Percentiles rank a stretch among this genome's conserved stretches.
Evolutionary conservation across 1,140 invertebrate genomes (phyloP).

Genomic region (Monochamus saltuarius): DNA sequence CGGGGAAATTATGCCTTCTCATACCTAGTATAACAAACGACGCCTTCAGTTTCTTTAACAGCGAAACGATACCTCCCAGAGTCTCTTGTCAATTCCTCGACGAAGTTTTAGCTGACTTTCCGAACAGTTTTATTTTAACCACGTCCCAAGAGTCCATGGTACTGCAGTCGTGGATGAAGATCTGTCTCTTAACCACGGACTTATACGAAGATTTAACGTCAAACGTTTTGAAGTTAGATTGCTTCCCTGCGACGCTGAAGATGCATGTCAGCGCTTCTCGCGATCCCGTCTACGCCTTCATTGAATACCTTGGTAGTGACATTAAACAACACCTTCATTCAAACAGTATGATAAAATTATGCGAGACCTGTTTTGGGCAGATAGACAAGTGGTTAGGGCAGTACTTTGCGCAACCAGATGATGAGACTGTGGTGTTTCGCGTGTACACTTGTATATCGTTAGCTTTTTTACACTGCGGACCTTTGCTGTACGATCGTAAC

Average conservation of each 20-base stretch:
- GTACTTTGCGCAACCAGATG: conserved; percentile 33
- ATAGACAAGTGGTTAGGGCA: conserved; percentile 33
- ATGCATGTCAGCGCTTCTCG: conserved; percentile 15
- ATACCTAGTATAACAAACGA: conserved; percentile 28
- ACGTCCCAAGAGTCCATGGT: conserved; percentile 32
- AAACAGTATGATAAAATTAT: conserved; percentile 28
- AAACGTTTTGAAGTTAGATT: conserved; percentile 36
- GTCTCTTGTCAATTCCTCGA: conserved; percentile 31
- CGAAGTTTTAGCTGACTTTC: conserved; percentile 32
- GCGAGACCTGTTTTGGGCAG: conserved; percentile 38
- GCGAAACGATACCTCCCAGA: conserved; percentile 29
- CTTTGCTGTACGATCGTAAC: conserved; percentile 41
- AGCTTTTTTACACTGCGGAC: conserved; percentile 38
- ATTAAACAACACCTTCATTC: conserved; percentile 28
- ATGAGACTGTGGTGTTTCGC: conserved; percentile 34
- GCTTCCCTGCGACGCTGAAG: conserved; percentile 30
- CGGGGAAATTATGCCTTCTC: conserved; percentile 32
- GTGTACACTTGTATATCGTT: conserved; percentile 39
- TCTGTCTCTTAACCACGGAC: conserved; percentile 35
- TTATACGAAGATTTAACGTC: conserved; percentile 26
- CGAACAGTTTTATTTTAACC: conserved; percentile 30
- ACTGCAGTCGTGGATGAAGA: conserved; percentile 39
- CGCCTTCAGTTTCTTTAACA: conserved; percentile 33
- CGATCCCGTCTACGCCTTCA: conserved; percentile 35
- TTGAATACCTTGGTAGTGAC: conserved; percentile 29